Evolutionary conservation across 2,113 vertebrate species (phyloP).

Genomic region (Corydoras sp.): DNA sequence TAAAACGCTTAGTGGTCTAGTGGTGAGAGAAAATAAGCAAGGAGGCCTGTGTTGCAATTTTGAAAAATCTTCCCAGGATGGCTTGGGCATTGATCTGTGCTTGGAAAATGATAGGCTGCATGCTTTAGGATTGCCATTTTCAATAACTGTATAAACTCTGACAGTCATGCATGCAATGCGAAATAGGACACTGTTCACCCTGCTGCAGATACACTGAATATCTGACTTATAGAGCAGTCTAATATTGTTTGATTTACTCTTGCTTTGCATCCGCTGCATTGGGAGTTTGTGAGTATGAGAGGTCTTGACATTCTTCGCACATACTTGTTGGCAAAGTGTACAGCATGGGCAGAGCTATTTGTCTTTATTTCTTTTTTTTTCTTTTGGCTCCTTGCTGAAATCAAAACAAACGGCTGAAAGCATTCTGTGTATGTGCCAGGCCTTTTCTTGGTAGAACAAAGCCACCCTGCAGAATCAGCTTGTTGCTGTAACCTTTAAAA

Average conservation of each 20-base stretch:
- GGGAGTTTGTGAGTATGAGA: slow-evolving; percentile 17
- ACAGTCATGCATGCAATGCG: no score
- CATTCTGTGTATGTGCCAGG: slow-evolving; percentile 27
- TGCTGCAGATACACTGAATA: no score
- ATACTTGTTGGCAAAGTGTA: slow-evolving; percentile 27
- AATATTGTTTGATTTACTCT: slow-evolving; percentile 14
- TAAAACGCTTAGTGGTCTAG: neutral
- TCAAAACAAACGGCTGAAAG: slow-evolving; percentile 34
- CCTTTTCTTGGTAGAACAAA: slow-evolving; percentile 24
- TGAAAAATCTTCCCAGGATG: no score
- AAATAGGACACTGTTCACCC: no score
- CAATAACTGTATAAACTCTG: no score
- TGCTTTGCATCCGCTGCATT: slow-evolving; percentile 22
- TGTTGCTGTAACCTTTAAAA: slow-evolving; percentile 43
- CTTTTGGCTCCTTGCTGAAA: slow-evolving; percentile 11
- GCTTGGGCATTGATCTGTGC: no score
- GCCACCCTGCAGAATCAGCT: slow-evolving; percentile 26
- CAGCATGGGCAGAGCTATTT: slow-evolving; percentile 26
- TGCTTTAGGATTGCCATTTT: no score
- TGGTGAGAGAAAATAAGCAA: neutral
- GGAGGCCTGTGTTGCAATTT: slow-evolving; percentile 3
- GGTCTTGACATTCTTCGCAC: slow-evolving; percentile 23
- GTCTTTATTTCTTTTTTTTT: slow-evolving; percentile 24
- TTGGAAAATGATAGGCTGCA: no score
- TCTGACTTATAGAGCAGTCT: neutral